phyloP scores from a whole-genome alignment of 1,140 invertebrate genomes.

The Conus ventricosus region DNA sequence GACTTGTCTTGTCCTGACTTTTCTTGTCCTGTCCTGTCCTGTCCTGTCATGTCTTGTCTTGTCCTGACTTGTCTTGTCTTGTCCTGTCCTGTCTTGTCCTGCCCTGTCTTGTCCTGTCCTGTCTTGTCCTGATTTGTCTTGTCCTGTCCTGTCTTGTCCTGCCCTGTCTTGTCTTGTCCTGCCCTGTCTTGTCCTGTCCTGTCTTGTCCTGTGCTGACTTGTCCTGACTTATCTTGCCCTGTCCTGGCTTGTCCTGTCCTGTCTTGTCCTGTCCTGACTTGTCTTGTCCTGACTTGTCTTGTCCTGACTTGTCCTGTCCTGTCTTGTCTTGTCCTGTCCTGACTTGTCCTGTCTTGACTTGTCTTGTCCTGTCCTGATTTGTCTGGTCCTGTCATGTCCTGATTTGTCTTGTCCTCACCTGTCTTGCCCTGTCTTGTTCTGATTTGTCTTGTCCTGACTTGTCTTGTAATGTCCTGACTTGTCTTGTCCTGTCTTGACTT shows the following conservation, averaged over 20 bases:
- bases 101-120: not conserved
- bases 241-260: conserved; percentile 25
- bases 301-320: conserved; percentile 29
- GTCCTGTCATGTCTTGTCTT: conserved; percentile 12
- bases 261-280: conserved; percentile 28
- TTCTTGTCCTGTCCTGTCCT: conserved; percentile 10
- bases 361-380: conserved; percentile 33
- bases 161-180: conserved; percentile 2
- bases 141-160: not conserved
- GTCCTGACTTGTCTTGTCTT: conserved; percentile 2
- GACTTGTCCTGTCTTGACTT: conserved; percentile 33
- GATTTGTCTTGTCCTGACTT: conserved; percentile 6
- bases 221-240: conserved; percentile 21
- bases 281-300: conserved; percentile 30
- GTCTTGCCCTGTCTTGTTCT: conserved; percentile 5
- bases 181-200: conserved; percentile 8
- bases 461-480: conserved; percentile 18
- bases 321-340: conserved; percentile 9
- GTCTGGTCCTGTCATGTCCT: conserved; percentile 21
- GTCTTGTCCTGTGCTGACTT: not conserved
- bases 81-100: not conserved
- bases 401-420: conserved; percentile 10
- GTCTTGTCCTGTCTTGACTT: conserved; percentile 5
- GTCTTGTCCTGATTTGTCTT: not conserved
- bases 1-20: conserved; percentile 21